Base-by-base conservation (phyloP, 30 jellyfish, hydroid and myxozoan genomes). In the Turritopsis rubra region DNA sequence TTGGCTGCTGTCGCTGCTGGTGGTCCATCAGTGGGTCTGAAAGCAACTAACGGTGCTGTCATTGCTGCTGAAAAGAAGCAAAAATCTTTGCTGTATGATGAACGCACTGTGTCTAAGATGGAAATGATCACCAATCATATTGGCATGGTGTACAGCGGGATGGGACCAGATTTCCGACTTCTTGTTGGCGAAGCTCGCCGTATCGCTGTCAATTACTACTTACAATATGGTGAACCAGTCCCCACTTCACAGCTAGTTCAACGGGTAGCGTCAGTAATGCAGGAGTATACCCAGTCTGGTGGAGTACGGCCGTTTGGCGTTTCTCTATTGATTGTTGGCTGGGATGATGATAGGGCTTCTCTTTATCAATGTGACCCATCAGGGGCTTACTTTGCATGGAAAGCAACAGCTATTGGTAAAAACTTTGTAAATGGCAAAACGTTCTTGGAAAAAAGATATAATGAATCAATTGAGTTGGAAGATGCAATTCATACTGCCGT, bases 1-100 rank as follows among this genome's bases (percentile, higher is more conserved):
- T 86, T 95, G 18, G 97, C 97, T 20, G 99, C 99, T n/a, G 99
- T 95, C 7, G 96, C 99, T 79, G 96, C 97, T 52, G 99, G 99
- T 1, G 97, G 98, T 21, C 98, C 99, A 65, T 89, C 99, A 1
- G 99, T 95, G 71, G 99, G 99, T 9, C 83, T 95, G 52, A 95
- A 89, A 88, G 99, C 99, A n/a, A 83, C 93, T 4, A 95, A 95
- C 85, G 99, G 99, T 16, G 96, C 85, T 52, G 99, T 95, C 52
- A 79, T 95, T 81, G 97, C 97, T 72, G 97, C 99, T 29, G 99
- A 95, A 71, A 95, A 95, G 86, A 95, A 95, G 81, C 97, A 89
- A 77, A 90, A 95, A 83, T 95, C 99, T 20, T 72, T 95, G 30
- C 81, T 95, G 52, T 95, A 90, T 85, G 99, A 95, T 68, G 99